These are phyloP conservation scores for Scaptomyza caliginosa DNA, from an alignment of 2,888 invertebrate genomes.

Conservation along the genomic window DNA sequence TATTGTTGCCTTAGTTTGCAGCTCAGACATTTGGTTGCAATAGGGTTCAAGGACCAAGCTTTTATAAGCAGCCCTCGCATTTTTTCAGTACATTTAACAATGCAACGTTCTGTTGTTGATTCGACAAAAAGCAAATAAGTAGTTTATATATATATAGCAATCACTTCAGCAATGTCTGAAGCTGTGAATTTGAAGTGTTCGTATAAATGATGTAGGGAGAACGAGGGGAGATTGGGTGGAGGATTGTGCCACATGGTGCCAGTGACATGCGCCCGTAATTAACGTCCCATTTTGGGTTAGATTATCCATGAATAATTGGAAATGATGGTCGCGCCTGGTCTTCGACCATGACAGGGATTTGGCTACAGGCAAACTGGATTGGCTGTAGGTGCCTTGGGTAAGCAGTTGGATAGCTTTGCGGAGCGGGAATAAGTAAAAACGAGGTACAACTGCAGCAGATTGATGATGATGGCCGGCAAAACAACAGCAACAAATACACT, in stretches of 20 bases:
- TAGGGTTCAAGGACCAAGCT: too few species aligned
- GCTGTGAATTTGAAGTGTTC: not conserved
- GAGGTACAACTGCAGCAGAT: slow-evolving; percentile 61
- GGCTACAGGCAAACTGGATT: not conserved
- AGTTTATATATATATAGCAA: slow-evolving; percentile 49
- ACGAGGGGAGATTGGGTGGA: not conserved
- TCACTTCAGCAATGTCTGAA: slow-evolving; percentile 15
- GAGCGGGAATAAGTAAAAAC: not conserved
- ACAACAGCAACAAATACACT: slow-evolving; percentile 18
- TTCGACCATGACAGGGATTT: not conserved
- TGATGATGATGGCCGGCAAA: slow-evolving; percentile 68
- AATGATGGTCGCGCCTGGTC: slow-evolving; percentile 48
- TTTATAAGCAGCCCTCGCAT: too few species aligned
- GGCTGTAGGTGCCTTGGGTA: not conserved
- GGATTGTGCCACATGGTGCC: slow-evolving; percentile 39
- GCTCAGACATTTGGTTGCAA: too few species aligned
- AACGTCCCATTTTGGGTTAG: slow-evolving; percentile 84
- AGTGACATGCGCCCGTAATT: slow-evolving; percentile 81
- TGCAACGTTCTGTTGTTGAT: slow-evolving; percentile 1
- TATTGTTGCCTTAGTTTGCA: too few species aligned
- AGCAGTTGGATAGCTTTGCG: not conserved
- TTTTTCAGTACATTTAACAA: not conserved
- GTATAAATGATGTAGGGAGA: not conserved
- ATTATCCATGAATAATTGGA: slow-evolving; percentile 84
- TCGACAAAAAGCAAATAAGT: slow-evolving; percentile 37